Conservation (phyloP, 2,888 invertebrate species). For the Ariolimax columbianus region DNA sequence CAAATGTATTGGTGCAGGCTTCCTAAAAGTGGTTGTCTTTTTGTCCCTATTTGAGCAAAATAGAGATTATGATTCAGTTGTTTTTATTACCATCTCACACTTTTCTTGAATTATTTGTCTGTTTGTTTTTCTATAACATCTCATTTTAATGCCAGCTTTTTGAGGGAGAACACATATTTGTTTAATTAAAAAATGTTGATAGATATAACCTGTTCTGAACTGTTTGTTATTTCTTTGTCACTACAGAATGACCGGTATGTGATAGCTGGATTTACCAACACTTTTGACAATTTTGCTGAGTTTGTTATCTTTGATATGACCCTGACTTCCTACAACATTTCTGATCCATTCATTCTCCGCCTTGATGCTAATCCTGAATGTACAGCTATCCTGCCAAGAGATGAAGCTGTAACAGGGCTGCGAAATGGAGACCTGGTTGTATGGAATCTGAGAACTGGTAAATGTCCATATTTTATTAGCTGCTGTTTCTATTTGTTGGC, state of each 20-base stretch:
- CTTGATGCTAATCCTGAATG: constrained; percentile 76
- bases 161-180: neutral
- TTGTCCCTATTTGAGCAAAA: too few relatives aligned
- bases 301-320: constrained; percentile 78
- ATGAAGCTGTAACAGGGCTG: constrained; percentile 78
- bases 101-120: too few relatives aligned
- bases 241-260: constrained; percentile 74
- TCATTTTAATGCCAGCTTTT: neutral
- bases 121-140: too few relatives aligned
- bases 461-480: neutral
- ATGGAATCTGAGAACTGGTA: constrained; percentile 77
- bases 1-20: too few relatives aligned
- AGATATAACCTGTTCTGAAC: neutral
- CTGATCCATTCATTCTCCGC: constrained; percentile 74
- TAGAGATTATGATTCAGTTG: too few relatives aligned
- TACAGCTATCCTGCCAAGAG: constrained; percentile 76
- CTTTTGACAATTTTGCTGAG: constrained; percentile 77
- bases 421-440: constrained; percentile 78
- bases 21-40: too few relatives aligned
- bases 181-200: neutral
- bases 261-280: constrained; percentile 77
- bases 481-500: neutral
- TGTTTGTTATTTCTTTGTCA: neutral
- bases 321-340: constrained; percentile 68
- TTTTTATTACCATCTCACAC: too few relatives aligned